Conservation (phyloP, 2,113 vertebrate genomes). For the Lipophrys pholis region DNA sequence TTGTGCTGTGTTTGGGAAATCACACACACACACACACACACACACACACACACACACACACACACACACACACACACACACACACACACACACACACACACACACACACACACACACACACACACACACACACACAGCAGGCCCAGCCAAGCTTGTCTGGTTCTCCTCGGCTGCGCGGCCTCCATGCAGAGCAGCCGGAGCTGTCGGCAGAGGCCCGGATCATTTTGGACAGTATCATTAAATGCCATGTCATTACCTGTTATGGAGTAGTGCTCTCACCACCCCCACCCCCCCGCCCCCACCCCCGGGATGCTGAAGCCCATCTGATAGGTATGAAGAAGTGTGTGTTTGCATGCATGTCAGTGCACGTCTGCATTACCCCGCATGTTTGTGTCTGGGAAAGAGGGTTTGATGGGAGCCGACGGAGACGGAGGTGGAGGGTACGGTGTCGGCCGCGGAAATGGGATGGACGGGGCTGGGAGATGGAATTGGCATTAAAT, state of each 20-base stretch:
- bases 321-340: constrained; percentile 72
- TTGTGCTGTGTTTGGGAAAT: constrained; percentile 66
- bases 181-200: constrained; percentile 87
- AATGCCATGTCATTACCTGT: constrained; percentile 99
- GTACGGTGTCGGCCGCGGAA: constrained; percentile 53
- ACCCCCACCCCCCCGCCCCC: constrained; percentile 79
- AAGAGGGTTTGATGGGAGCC: constrained; percentile 57
- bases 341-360: constrained; percentile 69
- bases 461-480: constrained; percentile 86
- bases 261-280: constrained; percentile 92
- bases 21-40: constrained; percentile 38
- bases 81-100: constrained; percentile 41
- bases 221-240: constrained; percentile 99
- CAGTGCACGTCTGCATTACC: constrained; percentile 41
- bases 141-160: constrained; percentile 94
- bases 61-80: constrained; percentile 29
- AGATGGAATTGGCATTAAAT: constrained; percentile 96
- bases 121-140: constrained; percentile 50
- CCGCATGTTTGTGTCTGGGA: constrained; percentile 50
- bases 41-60: constrained; percentile 37
- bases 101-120: constrained; percentile 33
- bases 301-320: constrained; percentile 84
- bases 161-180: constrained; percentile 85
- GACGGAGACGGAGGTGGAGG: constrained; percentile 57
- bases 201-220: constrained; percentile 91